phyloP scores from a whole-genome alignment of 2,113 vertebrate genomes.

The Shinisaurus crocodilurus region DNA sequence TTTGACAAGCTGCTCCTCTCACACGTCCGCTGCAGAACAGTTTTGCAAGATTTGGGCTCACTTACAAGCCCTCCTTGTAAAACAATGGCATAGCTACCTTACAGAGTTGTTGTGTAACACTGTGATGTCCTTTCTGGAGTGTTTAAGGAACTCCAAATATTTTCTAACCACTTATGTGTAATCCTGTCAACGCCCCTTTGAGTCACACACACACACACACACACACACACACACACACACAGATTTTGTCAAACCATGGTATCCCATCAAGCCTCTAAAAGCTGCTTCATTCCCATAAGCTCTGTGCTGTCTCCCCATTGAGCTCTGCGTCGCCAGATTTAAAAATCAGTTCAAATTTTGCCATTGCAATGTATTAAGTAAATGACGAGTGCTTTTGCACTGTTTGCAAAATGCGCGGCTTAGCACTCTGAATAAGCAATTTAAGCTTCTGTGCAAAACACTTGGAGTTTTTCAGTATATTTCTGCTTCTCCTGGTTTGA shows the following conservation, averaged over 20 bases:
- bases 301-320: neutral
- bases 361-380: neutral
- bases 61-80: constrained; percentile 11
- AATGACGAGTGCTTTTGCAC: neutral
- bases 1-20: neutral
- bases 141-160: neutral
- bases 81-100: neutral
- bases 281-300: neutral
- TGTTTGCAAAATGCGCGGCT: neutral
- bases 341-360: neutral
- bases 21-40: neutral
- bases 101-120: neutral
- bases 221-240: neutral
- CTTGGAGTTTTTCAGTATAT: neutral
- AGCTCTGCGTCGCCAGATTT: neutral
- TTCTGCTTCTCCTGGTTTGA: neutral
- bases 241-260: neutral
- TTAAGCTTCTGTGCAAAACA: neutral
- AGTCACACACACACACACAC: neutral
- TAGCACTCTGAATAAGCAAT: neutral
- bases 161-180: neutral
- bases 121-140: neutral
- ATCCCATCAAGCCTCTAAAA: neutral
- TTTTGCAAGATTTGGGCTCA: constrained; percentile 25
- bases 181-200: neutral